A percentile compares a stretch with the other conserved stretches of the same genome.
Conservation (phyloP, 2,888 invertebrate species). For the Flexamia atlantica region DNA sequence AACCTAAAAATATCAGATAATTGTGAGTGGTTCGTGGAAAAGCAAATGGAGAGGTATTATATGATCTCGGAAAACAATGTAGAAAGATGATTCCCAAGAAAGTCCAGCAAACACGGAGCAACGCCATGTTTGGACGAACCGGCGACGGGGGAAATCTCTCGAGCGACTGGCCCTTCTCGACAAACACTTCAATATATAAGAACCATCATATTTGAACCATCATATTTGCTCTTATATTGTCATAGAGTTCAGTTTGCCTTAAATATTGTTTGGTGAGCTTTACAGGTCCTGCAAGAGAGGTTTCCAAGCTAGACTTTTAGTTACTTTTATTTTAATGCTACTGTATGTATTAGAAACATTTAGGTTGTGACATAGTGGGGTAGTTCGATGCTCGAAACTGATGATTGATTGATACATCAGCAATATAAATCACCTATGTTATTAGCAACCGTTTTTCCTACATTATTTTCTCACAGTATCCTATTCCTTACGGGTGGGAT, state of each 20-base stretch:
- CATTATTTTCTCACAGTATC: no score
- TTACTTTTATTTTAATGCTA: no score
- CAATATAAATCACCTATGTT: no score
- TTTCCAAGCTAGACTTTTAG: no score
- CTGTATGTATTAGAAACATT: no score
- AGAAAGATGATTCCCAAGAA: neutral
- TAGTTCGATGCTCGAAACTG: no score
- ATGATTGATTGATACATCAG: no score
- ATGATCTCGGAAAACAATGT: slow-evolving; percentile 1
- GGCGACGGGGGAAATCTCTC: slow-evolving; percentile 24
- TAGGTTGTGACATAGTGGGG: no score
- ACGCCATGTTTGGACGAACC: neutral
- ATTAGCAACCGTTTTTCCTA: no score
- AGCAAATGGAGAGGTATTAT: neutral
- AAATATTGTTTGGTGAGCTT: neutral
- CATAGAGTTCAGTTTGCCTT: neutral
- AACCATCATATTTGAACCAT: neutral
- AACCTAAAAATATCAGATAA: no score
- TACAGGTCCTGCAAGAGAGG: neutral
- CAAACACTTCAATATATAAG: slow-evolving; percentile 16
- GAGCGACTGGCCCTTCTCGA: neutral
- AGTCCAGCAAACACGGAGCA: slow-evolving; percentile 26
- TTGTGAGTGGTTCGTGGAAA: no score
- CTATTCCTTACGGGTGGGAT: no score
- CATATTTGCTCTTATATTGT: neutral